Conservation (phyloP, 1,140 invertebrate species). For the Sipha flava region DNA sequence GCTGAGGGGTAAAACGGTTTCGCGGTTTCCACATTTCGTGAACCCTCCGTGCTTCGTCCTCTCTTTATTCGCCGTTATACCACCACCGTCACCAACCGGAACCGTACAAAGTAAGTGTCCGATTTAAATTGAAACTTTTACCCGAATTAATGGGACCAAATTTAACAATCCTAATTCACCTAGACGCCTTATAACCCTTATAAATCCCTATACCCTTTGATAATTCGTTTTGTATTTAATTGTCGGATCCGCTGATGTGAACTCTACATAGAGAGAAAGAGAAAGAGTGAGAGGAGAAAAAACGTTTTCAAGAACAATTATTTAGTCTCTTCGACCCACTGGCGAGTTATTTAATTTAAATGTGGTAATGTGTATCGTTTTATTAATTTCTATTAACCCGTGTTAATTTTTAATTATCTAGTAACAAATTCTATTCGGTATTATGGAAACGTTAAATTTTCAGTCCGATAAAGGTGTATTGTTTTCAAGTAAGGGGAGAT, state of each 20-base stretch:
- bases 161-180: slow-evolving; percentile 32
- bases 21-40: slow-evolving; percentile 7
- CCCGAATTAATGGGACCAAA: slow-evolving; percentile 28
- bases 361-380: not conserved
- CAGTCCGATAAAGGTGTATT: not conserved
- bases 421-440: not conserved
- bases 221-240: slow-evolving; percentile 27
- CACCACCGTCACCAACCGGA: not conserved
- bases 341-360: not conserved
- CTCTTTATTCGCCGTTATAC: not conserved
- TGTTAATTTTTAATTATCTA: not conserved
- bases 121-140: slow-evolving; percentile 33
- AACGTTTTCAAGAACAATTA: slow-evolving; percentile 7
- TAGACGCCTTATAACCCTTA: slow-evolving; percentile 22
- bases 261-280: not conserved
- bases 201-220: slow-evolving; percentile 15
- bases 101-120: slow-evolving; percentile 23
- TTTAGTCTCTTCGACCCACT: slow-evolving; percentile 7
- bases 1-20: slow-evolving; percentile 2
- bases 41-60: too few species aligned
- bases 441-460: not conserved
- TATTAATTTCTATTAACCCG: slow-evolving; percentile 13
- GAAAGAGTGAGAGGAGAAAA: not conserved
- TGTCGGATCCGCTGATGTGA: not conserved
- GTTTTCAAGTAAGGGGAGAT: not conserved